These are phyloP conservation scores for Actinemys pallida DNA, from an alignment of 2,113 vertebrate genomes.

Conservation along the genomic window DNA sequence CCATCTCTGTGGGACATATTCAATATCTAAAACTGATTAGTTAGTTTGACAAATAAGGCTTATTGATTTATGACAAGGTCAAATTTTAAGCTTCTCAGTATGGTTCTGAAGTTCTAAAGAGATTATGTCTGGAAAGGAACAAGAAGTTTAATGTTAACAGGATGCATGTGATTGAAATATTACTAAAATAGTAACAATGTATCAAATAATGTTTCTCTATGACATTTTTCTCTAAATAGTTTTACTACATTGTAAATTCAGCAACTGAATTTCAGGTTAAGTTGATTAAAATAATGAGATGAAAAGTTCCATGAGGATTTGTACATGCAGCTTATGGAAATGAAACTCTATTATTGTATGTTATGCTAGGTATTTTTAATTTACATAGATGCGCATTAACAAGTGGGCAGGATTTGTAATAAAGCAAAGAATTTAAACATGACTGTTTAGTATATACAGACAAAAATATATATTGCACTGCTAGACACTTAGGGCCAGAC, in stretches of 20 bases:
- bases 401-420: neutral
- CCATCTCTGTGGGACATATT: neutral
- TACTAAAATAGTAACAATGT: neutral
- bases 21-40: constrained; percentile 8
- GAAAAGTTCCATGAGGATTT: neutral
- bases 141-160: neutral
- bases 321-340: fast-evolving
- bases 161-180: neutral
- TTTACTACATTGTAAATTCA: neutral
- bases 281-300: neutral
- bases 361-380: neutral
- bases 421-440: neutral
- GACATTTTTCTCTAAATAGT: neutral
- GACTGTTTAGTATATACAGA: neutral
- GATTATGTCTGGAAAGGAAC: neutral
- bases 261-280: neutral
- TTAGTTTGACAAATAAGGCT: constrained; percentile 4
- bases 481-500: neutral
- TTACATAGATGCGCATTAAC: neutral
- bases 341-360: neutral
- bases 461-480: neutral
- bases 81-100: neutral
- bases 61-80: constrained; percentile 24
- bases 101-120: neutral
- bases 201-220: neutral